Evolutionary conservation across 2,888 invertebrate genomes (phyloP), one percentile per base, ranked within the genome.

Genomic region (Hyposoter dolosus): DNA sequence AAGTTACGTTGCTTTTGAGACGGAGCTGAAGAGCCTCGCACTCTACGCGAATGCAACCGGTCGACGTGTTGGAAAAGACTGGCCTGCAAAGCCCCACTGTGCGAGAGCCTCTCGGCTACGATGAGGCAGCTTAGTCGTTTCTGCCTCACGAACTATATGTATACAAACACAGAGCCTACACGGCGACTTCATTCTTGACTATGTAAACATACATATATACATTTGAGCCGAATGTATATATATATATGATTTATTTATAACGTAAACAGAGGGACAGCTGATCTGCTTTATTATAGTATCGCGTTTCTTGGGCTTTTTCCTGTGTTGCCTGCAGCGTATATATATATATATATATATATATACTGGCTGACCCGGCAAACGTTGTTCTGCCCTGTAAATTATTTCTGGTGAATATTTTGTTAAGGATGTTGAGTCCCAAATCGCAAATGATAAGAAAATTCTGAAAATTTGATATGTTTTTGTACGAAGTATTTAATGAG

Each of bases 41-140:
- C 78, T 82, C n/a, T n/a, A n/a, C n/a, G 35, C 88, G 86, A 84
- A 85, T 87, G 81, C 86, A 86, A 89, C 90, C 82, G 89, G 84
- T 87, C 91, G 91, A 89, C 90, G 88, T 88, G 82, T 88, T 85
- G 90, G 87, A 87, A 88, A 88, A 88, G 88, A 92, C 92, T 92
- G 91, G 88, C 88, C 88, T 86, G 72, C 28, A 23, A 87, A 88
- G 87, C 88, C 85, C 45, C 50, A 45, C 43, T 65, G 50, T 60
- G 1, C 40, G 28, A 79, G 87, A 83, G 82, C 88, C 88, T 90
- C 90, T 1, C 28, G 89, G 88, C 89, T 88, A 56, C 87, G 86
- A 81, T 35, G 83, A 83, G 68, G 45, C 74, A 85, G 83, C 85
- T 76, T 68, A 74, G 71, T 82, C 77, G 80, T 83, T 85, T 45